A percentile compares a stretch with the other conserved stretches of the same genome.
phyloP scores from a whole-genome alignment of 2,113 vertebrate genomes.

The Antechinus flavipes region DNA sequence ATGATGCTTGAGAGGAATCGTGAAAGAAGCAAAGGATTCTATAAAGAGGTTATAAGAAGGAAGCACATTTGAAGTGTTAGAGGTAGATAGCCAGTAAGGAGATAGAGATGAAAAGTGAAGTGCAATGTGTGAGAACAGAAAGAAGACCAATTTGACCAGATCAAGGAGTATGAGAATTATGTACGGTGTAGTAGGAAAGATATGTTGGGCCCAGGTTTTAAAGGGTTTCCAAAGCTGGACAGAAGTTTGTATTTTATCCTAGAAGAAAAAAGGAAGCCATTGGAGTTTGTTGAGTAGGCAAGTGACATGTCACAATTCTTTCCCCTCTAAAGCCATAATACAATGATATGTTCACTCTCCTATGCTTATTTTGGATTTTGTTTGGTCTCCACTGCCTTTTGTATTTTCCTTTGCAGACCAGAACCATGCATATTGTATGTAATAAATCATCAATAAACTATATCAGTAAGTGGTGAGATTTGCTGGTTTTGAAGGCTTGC shows the following conservation, averaged over 20 bases:
- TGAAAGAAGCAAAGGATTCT: no score
- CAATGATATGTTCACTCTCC: neutral
- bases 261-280: neutral
- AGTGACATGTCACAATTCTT: neutral
- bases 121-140: no score
- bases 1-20: no score
- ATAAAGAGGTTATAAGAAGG: no score
- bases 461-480: neutral
- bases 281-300: neutral
- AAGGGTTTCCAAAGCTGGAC: neutral
- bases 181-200: neutral
- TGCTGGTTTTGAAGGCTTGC: neutral
- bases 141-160: no score
- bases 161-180: no score
- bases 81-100: no score
- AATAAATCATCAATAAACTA: neutral
- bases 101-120: no score
- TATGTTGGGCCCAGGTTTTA: neutral
- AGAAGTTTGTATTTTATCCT: neutral
- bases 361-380: neutral
- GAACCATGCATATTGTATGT: neutral
- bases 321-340: rapidly evolving
- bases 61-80: no score
- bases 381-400: neutral
- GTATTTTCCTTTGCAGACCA: neutral